These are phyloP conservation scores for Campaea margaritaria DNA, from an alignment of 2,888 invertebrate genomes.

Conservation along the genomic window DNA sequence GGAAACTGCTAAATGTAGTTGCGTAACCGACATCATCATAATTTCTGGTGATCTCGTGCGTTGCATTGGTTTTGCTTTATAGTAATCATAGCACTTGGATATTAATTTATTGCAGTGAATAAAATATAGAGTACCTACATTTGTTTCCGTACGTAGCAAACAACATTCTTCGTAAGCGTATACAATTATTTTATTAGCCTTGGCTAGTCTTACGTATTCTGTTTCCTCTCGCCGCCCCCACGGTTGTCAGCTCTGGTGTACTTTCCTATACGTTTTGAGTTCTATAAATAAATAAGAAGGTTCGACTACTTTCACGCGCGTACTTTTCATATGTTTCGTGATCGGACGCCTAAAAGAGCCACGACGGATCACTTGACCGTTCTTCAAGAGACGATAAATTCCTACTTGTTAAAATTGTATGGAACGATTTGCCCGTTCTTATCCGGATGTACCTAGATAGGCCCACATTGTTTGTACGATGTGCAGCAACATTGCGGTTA, in stretches of 20 bases:
- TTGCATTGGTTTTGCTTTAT: neutral
- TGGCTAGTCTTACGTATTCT: constrained; percentile 16
- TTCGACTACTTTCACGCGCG: constrained; percentile 32
- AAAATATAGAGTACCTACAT: neutral
- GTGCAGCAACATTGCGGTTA: no score
- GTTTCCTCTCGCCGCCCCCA: constrained; percentile 4
- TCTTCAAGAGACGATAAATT: constrained; percentile 30
- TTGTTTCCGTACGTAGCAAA: neutral
- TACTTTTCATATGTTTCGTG: constrained; percentile 34
- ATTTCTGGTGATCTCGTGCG: constrained; percentile 1
- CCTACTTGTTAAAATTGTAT: constrained; percentile 32
- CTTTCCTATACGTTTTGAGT: constrained; percentile 26
- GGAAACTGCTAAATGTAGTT: constrained; percentile 5
- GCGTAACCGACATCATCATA: constrained; percentile 9
- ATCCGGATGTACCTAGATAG: neutral
- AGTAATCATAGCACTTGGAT: neutral
- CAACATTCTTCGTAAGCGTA: constrained; percentile 18
- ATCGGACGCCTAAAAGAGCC: constrained; percentile 30
- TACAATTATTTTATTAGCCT: constrained; percentile 8
- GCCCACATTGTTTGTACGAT: neutral
- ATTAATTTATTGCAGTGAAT: neutral
- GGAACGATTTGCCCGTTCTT: constrained; percentile 8
- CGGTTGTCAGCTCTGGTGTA: constrained; percentile 8
- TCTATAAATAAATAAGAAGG: constrained; percentile 36
- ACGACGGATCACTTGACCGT: constrained; percentile 31